Conservation (phyloP, 1,140 invertebrate genomes). For the Plutomurus gul region DNA sequence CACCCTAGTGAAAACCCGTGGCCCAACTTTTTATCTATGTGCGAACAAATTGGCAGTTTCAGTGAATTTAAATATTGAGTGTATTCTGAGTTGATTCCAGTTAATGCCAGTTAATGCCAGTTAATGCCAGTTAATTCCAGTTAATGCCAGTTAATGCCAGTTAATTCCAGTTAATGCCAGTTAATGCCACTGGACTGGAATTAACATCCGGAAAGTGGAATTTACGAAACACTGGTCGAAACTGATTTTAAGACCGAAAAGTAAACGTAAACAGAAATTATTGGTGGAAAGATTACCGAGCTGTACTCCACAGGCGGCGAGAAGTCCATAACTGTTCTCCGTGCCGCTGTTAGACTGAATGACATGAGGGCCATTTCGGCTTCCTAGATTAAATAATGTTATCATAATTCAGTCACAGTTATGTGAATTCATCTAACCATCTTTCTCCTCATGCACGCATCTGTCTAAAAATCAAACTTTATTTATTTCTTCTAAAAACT, state of each 20-base stretch:
- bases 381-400: constrained; percentile 37
- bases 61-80: too few species aligned
- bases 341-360: constrained; percentile 37
- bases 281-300: constrained; percentile 29
- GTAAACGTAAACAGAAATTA: too few species aligned
- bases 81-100: too few species aligned
- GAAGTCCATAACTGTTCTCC: constrained; percentile 47
- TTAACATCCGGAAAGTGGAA: not conserved
- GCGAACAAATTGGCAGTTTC: too few species aligned
- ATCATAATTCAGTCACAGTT: not conserved
- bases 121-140: too few species aligned
- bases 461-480: not conserved
- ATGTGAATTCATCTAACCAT: not conserved
- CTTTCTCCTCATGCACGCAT: not conserved
- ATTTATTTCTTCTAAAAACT: not conserved
- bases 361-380: constrained; percentile 49
- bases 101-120: too few species aligned
- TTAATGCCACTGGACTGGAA: too few species aligned
- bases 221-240: not conserved
- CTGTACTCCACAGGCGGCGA: constrained; percentile 49
- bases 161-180: too few species aligned
- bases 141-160: too few species aligned
- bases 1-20: too few species aligned
- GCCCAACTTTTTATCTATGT: too few species aligned
- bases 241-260: not conserved